phyloP scores from a whole-genome alignment of 2,888 invertebrate species.

The Brachypalpus laphriformis region DNA sequence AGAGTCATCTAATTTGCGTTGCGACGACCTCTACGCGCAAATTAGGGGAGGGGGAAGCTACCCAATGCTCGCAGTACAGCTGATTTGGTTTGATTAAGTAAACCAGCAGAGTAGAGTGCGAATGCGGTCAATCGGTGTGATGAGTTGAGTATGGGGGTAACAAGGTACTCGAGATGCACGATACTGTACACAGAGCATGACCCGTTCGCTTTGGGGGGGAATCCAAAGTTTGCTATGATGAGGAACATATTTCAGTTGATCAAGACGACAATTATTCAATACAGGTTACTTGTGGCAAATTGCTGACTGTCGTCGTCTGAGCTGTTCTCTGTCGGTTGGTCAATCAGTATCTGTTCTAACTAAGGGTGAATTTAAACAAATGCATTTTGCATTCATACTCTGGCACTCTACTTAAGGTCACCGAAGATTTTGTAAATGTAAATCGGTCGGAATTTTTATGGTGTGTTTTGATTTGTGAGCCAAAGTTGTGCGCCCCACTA shows the following conservation, averaged over 20 bases:
- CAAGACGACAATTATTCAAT: slow-evolving; percentile 70
- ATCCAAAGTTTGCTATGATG: slow-evolving; percentile 32
- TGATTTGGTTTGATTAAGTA: slow-evolving; percentile 32
- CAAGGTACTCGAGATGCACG: slow-evolving; percentile 20
- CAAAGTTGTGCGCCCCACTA: background rate
- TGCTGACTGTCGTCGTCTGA: slow-evolving; percentile 31
- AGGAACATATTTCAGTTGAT: slow-evolving; percentile 42
- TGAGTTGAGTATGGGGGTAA: background rate
- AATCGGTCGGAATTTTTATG: slow-evolving; percentile 6
- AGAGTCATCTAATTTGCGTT: slow-evolving; percentile 7
- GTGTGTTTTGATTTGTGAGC: slow-evolving; percentile 31
- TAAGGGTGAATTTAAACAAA: slow-evolving; percentile 40
- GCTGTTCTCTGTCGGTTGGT: slow-evolving; percentile 5
- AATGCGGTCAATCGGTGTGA: slow-evolving; percentile 31
- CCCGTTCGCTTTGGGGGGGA: slow-evolving; percentile 36
- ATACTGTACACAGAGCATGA: slow-evolving; percentile 10
- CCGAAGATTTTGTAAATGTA: slow-evolving; percentile 33
- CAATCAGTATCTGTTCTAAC: background rate
- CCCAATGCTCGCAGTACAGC: slow-evolving; percentile 9
- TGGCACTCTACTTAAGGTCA: slow-evolving; percentile 17
- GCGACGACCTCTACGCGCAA: slow-evolving; percentile 35
- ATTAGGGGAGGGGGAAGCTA: slow-evolving; percentile 3
- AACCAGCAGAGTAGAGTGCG: slow-evolving; percentile 2
- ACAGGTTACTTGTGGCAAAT: slow-evolving; percentile 68
- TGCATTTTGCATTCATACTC: slow-evolving; percentile 13